Evolutionary conservation across 2,888 invertebrate genomes (phyloP).

Genomic region (Nephrocerus scutellatus): DNA sequence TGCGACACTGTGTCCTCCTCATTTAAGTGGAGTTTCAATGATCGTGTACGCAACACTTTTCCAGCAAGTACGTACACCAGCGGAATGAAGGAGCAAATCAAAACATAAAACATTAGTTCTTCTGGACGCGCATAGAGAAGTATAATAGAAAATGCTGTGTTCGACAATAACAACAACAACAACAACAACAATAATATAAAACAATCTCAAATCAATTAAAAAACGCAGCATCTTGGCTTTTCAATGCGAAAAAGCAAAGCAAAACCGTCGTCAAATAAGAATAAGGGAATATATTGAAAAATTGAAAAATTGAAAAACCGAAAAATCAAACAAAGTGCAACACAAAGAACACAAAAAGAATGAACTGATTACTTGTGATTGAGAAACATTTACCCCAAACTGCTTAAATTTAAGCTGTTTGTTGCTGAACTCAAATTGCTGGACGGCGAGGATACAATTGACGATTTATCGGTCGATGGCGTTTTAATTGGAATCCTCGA

Average conservation of each 20-base stretch:
- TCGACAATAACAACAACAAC: no score
- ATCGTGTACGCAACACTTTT: no score
- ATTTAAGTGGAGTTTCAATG: no score
- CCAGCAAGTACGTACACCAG: no score
- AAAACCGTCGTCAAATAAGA: slow-evolving; percentile 2
- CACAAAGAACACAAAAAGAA: slow-evolving; percentile 14
- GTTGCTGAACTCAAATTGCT: slow-evolving; percentile 37
- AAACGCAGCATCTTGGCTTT: no score
- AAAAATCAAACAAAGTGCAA: slow-evolving; percentile 7
- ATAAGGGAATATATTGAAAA: background rate
- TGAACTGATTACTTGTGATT: slow-evolving; percentile 20
- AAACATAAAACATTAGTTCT: no score
- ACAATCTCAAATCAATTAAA: no score
- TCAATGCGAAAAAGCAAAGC: slow-evolving; percentile 4
- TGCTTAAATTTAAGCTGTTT: slow-evolving; percentile 40
- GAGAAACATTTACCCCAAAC: slow-evolving; percentile 43
- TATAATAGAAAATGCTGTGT: no score
- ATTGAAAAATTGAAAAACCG: no score
- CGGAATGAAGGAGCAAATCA: no score
- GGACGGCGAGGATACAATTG: slow-evolving; percentile 40
- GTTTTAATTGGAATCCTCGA: slow-evolving; percentile 48
- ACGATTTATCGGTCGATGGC: slow-evolving; percentile 42
- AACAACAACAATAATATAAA: slow-evolving; percentile 11
- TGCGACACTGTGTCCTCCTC: no score
- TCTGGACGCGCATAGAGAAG: no score